Evolutionary conservation across 2,797 vertebrate genomes (phyloP), one percentile per base, ranked within the genome.

Genomic region (Sebastes nivosus): DNA sequence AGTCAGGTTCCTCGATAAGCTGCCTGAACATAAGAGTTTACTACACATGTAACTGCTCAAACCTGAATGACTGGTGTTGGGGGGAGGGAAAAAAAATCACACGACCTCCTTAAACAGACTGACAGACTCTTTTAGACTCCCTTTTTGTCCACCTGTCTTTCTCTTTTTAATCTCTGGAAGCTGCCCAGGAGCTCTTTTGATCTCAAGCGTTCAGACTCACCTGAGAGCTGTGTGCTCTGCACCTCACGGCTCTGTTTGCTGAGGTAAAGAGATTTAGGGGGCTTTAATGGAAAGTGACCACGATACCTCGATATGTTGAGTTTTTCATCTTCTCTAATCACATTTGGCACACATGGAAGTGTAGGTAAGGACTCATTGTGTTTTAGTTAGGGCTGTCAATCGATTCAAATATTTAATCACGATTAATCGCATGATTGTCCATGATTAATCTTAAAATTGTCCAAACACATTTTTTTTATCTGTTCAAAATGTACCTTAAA

Each of bases 161-260:
- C 61, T 76, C 54, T 84, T 57, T 85, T 85, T 90, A 87, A 88
- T 88, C 86, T 77, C 67, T 9, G 9, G 57, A 83, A 88, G 61
- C 71, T 82, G 54, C 75, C 74, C 58, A 25, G 61, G 32, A 82
- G 69, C 77, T 78, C 52, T 69, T 87, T 89, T 87, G 86, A 91
- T 85, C 79, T 82, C 8, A 0, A 18, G 61, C 2, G 6, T 64
- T 82, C 30, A 77, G 68, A 36, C 55, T 88, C 60, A 74, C 65
- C 67, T 82, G 78, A 84, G 85, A 85, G 76, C 65, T 61, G 63
- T 80, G 61, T 74, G 61, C 68, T 78, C 57, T 29, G 34, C 59
- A 75, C 59, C 75, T 82, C 30, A 1, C 18, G 20, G 58, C 27
- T 67, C 65, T 72, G 24, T 75, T 63, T 67, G 68, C 72, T 18